Evolutionary conservation across 2,113 vertebrate species (phyloP), one percentile per base, ranked within the genome.

Genomic region (Poecilia latipinna): DNA sequence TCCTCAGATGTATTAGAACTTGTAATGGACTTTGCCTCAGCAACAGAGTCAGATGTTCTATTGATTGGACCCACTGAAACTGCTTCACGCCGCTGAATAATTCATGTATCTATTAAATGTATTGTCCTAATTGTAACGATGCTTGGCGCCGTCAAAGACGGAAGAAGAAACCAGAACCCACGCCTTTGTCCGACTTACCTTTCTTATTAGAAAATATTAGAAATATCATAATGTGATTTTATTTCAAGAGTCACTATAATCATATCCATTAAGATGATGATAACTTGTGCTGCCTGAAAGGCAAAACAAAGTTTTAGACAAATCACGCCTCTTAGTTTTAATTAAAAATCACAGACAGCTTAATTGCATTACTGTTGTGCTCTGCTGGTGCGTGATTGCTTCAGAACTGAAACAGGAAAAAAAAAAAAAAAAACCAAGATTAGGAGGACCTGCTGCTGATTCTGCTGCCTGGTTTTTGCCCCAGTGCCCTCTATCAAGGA

Each of bases 331-430:
- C 85, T 90, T 82, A 81, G 88, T 78, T 90, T 93, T 93, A 93
- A 93, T 93, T 94, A 93, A 94, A 93, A 93, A 93, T 90, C 90
- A 90, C 83, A 90, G 90, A 92, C 81, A 86, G 89, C 91, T 90
- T 94, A 90, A 93, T 94, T 93, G 91, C 79, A 26, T 42, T 70
- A 88, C 88, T 82, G 91, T 89, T 90, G 74, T 92, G 90, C 91
- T 93, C 90, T 85, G 86, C 84, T 91, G 90, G 86, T 75, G 86
- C 74, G 83, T 88, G 85, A 91, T 91, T 87, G 86, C 87, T 90
- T 85, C 82, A 81, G 84, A 91, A 89, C 78, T 48, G 68, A 86
- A 88, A 86, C 76, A 35, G 42, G 26, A 42, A 66, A 26, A 67
- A 42, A 26, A 28, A 28, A 28, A 28, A 28, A 28, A 28, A 28